Evolutionary conservation across 2,888 invertebrate genomes (phyloP).

Genomic region (Gastrophysa polygoni): DNA sequence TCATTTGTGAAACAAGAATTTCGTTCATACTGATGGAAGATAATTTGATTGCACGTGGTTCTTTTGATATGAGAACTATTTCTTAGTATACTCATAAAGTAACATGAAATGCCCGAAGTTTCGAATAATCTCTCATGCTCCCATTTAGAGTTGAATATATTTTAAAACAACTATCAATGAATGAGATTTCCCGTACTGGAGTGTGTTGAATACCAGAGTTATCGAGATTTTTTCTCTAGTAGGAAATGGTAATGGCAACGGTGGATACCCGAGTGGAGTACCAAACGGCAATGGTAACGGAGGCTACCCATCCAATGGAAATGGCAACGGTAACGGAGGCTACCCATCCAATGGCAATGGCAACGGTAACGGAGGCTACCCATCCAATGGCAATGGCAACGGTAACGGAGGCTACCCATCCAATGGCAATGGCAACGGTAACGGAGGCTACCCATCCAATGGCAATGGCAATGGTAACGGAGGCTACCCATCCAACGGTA

Average conservation of each 20-base stretch:
- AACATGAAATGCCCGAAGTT: no score
- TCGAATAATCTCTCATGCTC: no score
- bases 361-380: conserved; percentile 39
- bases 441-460: conserved; percentile 35
- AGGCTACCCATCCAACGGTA: conserved; percentile 19
- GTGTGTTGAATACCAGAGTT: no score
- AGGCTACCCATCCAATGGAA: conserved; percentile 36
- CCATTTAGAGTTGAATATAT: no score
- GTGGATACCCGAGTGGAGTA: conserved; percentile 36
- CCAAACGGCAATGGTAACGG: conserved; percentile 37
- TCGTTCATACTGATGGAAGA: no score
- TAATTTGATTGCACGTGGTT: no score
- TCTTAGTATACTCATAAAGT: no score
- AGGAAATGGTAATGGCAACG: conserved; percentile 15
- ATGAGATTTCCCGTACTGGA: no score
- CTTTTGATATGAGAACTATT: no score
- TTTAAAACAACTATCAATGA: no score
- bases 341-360: conserved; percentile 35
- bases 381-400: conserved; percentile 32
- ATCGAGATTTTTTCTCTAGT: neutral
- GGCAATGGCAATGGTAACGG: conserved; percentile 32
- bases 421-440: conserved; percentile 30
- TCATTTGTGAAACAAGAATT: neutral
- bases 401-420: conserved; percentile 15
- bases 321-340: conserved; percentile 27